Evolutionary conservation across 2,113 vertebrate genomes (phyloP).

Genomic region (Bufo gargarizans): DNA sequence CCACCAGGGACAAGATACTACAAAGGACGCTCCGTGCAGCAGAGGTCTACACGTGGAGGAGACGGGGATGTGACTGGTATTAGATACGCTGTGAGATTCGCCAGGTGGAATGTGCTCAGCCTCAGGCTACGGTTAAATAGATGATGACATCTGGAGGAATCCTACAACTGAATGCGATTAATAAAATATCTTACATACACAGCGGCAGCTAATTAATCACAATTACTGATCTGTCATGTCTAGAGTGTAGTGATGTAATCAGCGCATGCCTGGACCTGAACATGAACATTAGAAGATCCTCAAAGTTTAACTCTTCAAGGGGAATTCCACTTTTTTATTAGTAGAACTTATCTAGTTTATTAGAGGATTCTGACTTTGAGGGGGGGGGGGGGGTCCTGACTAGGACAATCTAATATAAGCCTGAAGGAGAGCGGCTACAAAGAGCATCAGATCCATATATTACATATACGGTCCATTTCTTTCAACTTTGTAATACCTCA

Average conservation of each 20-base stretch:
- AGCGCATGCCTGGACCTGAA: not conserved
- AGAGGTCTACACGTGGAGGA: not conserved
- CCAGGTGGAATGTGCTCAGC: not conserved
- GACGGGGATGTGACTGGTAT: not conserved
- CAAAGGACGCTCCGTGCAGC: not conserved
- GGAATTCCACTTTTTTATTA: too few species aligned
- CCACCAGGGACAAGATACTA: not conserved
- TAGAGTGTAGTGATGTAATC: not conserved
- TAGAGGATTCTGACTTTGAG: too few species aligned
- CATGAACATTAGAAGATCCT: not conserved
- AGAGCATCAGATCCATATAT: too few species aligned
- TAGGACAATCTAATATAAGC: too few species aligned
- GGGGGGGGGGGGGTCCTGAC: too few species aligned
- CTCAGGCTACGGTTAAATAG: not conserved
- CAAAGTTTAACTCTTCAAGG: not conserved
- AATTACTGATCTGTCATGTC: conserved; percentile 16
- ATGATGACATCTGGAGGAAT: not conserved
- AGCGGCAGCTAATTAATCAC: conserved; percentile 27
- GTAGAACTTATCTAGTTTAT: too few species aligned
- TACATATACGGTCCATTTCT: too few species aligned
- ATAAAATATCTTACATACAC: not conserved
- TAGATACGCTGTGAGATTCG: conserved; percentile 6
- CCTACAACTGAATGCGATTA: not conserved
- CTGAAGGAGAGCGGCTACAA: too few species aligned
- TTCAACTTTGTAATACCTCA: too few species aligned